These are phyloP conservation scores for Colletes collaris DNA, from an alignment of 2,888 invertebrate genomes.

Conservation along the genomic window DNA sequence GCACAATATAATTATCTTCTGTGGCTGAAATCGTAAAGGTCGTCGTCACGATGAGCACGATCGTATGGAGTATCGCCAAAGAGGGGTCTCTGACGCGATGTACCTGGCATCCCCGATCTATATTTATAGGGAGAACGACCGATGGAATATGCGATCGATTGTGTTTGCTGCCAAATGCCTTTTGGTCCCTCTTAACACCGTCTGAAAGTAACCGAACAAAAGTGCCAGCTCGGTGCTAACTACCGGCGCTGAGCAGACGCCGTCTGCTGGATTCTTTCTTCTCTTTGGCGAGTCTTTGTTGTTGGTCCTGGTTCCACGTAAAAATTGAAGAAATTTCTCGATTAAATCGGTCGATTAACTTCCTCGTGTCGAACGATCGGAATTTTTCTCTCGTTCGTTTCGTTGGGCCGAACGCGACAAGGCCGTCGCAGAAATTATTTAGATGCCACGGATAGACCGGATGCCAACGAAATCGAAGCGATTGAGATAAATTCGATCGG, in stretches of 20 bases:
- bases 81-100: slow-evolving; percentile 67
- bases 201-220: slow-evolving; percentile 55
- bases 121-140: slow-evolving; percentile 81
- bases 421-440: no score
- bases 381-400: not conserved
- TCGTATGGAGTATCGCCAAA: slow-evolving; percentile 76
- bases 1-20: slow-evolving; percentile 59
- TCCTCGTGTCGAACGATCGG: no score
- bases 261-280: slow-evolving; percentile 9
- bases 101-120: slow-evolving; percentile 75
- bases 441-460: not conserved
- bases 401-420: no score
- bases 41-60: slow-evolving; percentile 61
- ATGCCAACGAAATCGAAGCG: not conserved
- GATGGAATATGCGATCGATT: slow-evolving; percentile 80
- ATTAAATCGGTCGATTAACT: not conserved
- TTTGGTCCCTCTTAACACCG: slow-evolving; percentile 52
- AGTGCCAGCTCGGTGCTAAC: slow-evolving; percentile 45
- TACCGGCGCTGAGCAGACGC: slow-evolving; percentile 36
- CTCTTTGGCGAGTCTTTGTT: not conserved
- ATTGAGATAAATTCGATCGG: slow-evolving; percentile 3
- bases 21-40: slow-evolving; percentile 58
- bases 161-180: slow-evolving; percentile 69
- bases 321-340: not conserved
- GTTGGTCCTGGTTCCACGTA: no score